Base-by-base conservation (phyloP, 2,888 invertebrate species). In the Ypsolopha scabrella region DNA sequence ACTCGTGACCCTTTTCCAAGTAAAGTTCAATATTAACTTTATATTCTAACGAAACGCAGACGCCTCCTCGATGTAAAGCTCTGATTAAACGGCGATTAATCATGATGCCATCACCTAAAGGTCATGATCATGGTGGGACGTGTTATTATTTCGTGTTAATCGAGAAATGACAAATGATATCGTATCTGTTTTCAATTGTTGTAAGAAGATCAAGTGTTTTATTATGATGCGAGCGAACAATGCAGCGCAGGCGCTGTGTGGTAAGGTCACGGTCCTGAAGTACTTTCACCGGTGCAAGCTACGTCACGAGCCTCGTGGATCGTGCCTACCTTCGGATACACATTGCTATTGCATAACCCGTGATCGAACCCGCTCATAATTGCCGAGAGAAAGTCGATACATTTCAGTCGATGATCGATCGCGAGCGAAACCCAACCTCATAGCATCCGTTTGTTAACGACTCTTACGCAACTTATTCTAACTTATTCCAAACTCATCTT, bases 351-450 rank as follows among this genome's bases (percentile, higher is more conserved):
- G 48, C 52, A 37, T 52, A 51, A 54, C 37, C 41, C 49, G 33
- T 38, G 36, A 47, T 47, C 47, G 46, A 50, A 53, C 54, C 11
- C 60, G 62, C 63, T 59, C 63, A 72, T 76, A 77, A 80, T 80
- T 79, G 74, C 69, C 60, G 55, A 59, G 83, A 72, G 83, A 83
- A 85, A 85, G 83, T 78, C 67, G 66, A 72, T 78, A 74, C 51
- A 54, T 80, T 80, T 70, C 75, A 67, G 24, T 24, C 62, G 65
- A 69, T 80, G 68, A 79, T 79, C 70, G 68, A 75, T 67, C 64
- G 69, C 63, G 60, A 69, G 67, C 67, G 61, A 72, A 43, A 47
- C 66, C 65, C 64, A 64, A 61, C 58, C 57, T 57, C 14, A 36
- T n/a, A 54, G 60, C 65, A 72, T 73, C 70, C 74, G 66, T 70